Conservation (phyloP, 2,888 invertebrate species). For the Leuctra nigra region DNA sequence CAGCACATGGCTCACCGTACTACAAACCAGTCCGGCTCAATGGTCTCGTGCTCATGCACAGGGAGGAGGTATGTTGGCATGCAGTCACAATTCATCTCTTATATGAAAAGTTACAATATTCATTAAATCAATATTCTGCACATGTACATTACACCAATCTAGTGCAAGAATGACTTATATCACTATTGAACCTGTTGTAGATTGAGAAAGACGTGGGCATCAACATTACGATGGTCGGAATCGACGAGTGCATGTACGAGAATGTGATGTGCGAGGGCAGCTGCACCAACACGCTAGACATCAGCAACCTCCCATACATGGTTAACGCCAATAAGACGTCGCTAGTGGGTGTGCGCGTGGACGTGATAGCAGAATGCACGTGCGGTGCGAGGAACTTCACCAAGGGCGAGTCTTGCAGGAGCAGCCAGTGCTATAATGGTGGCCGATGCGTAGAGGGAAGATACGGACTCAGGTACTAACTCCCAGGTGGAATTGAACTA, state of each 20-base stretch:
- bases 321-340: constrained; percentile 97
- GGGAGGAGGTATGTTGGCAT: constrained; percentile 69
- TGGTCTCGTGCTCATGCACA: constrained; percentile 87
- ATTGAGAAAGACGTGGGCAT: constrained; percentile 92
- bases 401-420: constrained; percentile 81
- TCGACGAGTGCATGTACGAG: constrained; percentile 92
- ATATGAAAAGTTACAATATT: neutral
- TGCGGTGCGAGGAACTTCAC: constrained; percentile 91
- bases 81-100: too few species aligned
- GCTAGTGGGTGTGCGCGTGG: constrained; percentile 90
- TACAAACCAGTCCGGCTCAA: constrained; percentile 92
- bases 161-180: too few species aligned
- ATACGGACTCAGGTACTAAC: constrained; percentile 58
- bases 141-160: too few species aligned
- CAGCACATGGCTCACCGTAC: constrained; percentile 93
- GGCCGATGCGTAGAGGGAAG: constrained; percentile 91
- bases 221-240: constrained; percentile 95
- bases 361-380: constrained; percentile 86
- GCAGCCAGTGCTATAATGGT: constrained; percentile 90
- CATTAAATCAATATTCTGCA: too few species aligned
- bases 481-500: neutral
- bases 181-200: constrained; percentile 36
- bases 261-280: constrained; percentile 94
- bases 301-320: constrained; percentile 85
- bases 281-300: constrained; percentile 87